Evolutionary conservation across 2,113 vertebrate genomes (phyloP).

Genomic region (Oryzias celebensis): DNA sequence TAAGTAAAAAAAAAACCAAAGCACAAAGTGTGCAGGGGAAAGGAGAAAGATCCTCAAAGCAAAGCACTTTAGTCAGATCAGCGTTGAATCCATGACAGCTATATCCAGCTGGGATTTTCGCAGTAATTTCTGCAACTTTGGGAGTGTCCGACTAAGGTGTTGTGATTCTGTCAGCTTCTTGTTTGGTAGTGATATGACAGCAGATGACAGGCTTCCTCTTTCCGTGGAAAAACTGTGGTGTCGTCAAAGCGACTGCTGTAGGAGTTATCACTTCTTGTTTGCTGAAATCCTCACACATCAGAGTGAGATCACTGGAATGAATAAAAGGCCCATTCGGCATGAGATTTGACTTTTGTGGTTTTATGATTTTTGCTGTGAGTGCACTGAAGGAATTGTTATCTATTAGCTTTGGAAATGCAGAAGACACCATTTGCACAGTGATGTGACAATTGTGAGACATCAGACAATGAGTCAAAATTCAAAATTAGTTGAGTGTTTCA

Average conservation of each 20-base stretch:
- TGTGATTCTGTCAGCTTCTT: conserved; percentile 15
- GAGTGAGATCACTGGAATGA: conserved; percentile 6
- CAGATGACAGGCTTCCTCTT: conserved; percentile 52
- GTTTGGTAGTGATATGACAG: not conserved
- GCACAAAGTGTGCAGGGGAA: not conserved
- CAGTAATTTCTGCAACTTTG: conserved; percentile 57
- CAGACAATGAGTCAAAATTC: no score
- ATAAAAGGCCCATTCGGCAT: conserved; percentile 7
- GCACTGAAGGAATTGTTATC: not conserved
- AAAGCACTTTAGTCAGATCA: conserved; percentile 1
- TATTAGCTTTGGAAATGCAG: no score
- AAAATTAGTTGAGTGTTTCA: no score
- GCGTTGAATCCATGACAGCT: conserved; percentile 21
- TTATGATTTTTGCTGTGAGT: conserved; percentile 16
- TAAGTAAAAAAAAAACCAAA: not conserved
- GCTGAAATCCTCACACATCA: conserved; percentile 13
- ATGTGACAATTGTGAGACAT: no score
- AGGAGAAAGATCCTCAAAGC: conserved; percentile 11
- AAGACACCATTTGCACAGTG: no score
- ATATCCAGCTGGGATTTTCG: conserved; percentile 32
- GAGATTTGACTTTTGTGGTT: conserved; percentile 3
- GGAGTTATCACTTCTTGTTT: conserved; percentile 58
- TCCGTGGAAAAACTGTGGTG: conserved; percentile 34
- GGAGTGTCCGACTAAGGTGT: conserved; percentile 32
- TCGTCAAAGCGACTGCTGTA: conserved; percentile 8